phyloP scores from a whole-genome alignment of 2,113 vertebrate genomes.

The Leptodactylus fuscus region DNA sequence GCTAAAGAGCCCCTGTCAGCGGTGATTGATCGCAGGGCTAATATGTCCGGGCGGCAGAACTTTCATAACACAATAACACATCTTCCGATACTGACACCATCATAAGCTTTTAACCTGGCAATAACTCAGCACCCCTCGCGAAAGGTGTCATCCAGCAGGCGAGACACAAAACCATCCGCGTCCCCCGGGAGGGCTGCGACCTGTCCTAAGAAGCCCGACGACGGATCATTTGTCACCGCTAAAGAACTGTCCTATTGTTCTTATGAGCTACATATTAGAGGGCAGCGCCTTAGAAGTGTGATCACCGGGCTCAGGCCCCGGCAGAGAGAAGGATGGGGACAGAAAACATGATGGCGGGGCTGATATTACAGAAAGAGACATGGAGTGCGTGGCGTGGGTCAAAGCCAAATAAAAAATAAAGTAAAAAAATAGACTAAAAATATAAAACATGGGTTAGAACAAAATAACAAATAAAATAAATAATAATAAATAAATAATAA shows the following conservation, averaged over 20 bases:
- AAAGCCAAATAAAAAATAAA: too few relatives aligned
- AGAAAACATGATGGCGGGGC: not conserved
- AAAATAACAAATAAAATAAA: too few relatives aligned
- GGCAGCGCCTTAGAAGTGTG: conserved; percentile 20
- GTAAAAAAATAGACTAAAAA: too few relatives aligned
- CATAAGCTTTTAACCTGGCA: conserved; percentile 79
- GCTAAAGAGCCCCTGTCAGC: conserved; percentile 78
- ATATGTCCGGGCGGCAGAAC: conserved; percentile 79
- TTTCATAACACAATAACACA: conserved; percentile 89
- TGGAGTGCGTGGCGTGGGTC: too few relatives aligned
- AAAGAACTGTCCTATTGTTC: conserved; percentile 48
- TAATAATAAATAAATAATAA: too few relatives aligned
- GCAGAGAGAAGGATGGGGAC: not conserved
- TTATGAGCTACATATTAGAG: conserved; percentile 35
- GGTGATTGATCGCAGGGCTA: conserved; percentile 83
- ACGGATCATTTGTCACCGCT: conserved; percentile 42
- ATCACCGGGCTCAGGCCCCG: not conserved
- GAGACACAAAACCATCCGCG: conserved; percentile 12
- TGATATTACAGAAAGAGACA: not conserved
- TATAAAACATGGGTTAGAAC: too few relatives aligned
- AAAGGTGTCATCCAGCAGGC: conserved; percentile 50
- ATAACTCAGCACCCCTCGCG: conserved; percentile 66
- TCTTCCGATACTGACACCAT: conserved; percentile 83
- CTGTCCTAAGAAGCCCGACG: conserved; percentile 8
- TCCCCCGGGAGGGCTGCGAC: conserved; percentile 64